A percentile compares a stretch with the other conserved stretches of the same genome.
Evolutionary conservation across 2,797 vertebrate species (phyloP).

Genomic region (Ptychobarbus kaznakovi): DNA sequence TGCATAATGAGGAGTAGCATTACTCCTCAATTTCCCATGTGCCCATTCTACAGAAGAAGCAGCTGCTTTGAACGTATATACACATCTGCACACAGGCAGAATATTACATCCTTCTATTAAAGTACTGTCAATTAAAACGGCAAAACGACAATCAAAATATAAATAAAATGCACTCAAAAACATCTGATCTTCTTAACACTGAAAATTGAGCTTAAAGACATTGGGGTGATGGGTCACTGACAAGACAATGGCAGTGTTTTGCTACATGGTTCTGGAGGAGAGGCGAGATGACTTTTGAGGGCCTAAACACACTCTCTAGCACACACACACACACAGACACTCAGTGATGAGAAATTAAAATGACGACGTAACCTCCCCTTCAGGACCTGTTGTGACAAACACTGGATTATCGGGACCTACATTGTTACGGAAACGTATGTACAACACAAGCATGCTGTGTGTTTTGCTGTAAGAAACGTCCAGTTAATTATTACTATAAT

Average conservation of each 20-base stretch:
- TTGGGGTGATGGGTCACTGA: conserved; percentile 39
- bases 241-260: conserved; percentile 41
- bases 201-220: conserved; percentile 62
- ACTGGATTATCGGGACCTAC: conserved; percentile 20
- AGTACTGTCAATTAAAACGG: conserved; percentile 74
- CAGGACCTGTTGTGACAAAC: conserved; percentile 27
- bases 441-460: conserved; percentile 57
- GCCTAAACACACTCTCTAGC: not conserved
- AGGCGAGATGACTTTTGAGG: conserved; percentile 26
- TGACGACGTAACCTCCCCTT: not conserved
- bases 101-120: conserved; percentile 70
- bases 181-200: conserved; percentile 67
- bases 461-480: conserved; percentile 29
- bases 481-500: conserved; percentile 40
- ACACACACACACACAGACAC: not conserved
- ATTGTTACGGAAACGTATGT: conserved; percentile 42
- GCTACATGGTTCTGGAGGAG: conserved; percentile 48
- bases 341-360: not conserved
- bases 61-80: conserved; percentile 65
- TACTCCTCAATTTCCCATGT: conserved; percentile 49
- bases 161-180: conserved; percentile 77
- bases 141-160: conserved; percentile 77
- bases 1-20: conserved; percentile 56
- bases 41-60: conserved; percentile 57
- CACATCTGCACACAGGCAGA: conserved; percentile 74